Base-by-base conservation (phyloP, 2,888 invertebrate genomes). In the Amblyteles armatorius region DNA sequence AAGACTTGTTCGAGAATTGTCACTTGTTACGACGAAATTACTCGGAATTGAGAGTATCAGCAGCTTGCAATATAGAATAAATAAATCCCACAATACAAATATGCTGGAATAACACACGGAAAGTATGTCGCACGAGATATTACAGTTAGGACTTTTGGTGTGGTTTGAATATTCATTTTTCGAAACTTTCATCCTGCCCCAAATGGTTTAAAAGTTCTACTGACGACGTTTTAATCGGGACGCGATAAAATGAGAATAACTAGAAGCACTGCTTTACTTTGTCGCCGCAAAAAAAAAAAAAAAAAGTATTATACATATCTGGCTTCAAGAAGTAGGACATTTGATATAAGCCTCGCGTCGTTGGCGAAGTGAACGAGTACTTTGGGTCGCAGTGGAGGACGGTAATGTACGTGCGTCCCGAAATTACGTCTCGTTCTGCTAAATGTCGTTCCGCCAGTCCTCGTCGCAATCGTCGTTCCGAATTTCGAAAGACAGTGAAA, bases 371-470 rank as follows among this genome's bases (percentile, higher is more conserved):
- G 69, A 52, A 71, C 19, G 71, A 33, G 52, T 72, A 19, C 55
- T 72, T 55, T 36, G n/a, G 36, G 71, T 33, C 29, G n/a, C 55
- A 13, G 36, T 13, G 50, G 52, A n/a, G 19, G 52, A 13, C 63
- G 40, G n/a, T 55, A 57, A 72, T 79, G 48, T 52, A 65, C n/a
- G 40, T 76, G 55, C 63, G 36, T 71, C 55, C 19, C 1, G 55
- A 72, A 65, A 77, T 82, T 65, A 77, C 52, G 13, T 82, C 69
- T 48, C 71, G 57, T 57, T n/a, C 71, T 19, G 71, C 19, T 65
- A 72, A 82, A 82, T 60, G 74, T 16, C 81, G 50, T 71, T 52
- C 55, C 22, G 50, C 40, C 65, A 52, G 22, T 48, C 57, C n/a
- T 81, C 48, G 36, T 44, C 48, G 36, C 40, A 33, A 19, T 79